A percentile compares a stretch with the other conserved stretches of the same genome.
Conservation (phyloP, 1,140 invertebrate genomes). For the Meteorus sp. region DNA sequence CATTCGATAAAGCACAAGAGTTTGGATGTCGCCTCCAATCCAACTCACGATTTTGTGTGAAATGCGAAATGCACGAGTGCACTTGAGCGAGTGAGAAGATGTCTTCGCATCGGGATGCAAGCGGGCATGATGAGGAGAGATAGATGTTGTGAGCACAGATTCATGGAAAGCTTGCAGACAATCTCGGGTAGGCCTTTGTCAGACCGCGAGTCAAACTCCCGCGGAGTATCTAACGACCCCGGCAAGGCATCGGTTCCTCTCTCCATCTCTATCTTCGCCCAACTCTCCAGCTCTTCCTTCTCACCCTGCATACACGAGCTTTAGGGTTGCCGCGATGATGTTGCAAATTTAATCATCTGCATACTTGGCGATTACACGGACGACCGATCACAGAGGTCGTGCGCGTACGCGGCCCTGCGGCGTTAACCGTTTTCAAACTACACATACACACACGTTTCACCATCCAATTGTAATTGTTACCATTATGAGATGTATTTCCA, state of each 20-base stretch:
- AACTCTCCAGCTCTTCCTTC: neutral
- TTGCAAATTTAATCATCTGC: slow-evolving; percentile 63
- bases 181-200: slow-evolving; percentile 41
- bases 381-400: slow-evolving; percentile 58
- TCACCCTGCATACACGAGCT: slow-evolving; percentile 37
- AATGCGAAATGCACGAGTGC: too few species aligned
- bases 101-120: neutral
- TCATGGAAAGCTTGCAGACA: too few species aligned
- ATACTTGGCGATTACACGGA: slow-evolving; percentile 61
- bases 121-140: neutral
- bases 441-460: neutral
- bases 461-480: slow-evolving; percentile 20
- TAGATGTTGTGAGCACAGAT: neutral
- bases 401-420: slow-evolving; percentile 32
- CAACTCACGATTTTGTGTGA: too few species aligned
- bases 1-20: too few species aligned
- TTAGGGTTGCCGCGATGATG: slow-evolving; percentile 57
- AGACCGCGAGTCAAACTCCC: slow-evolving; percentile 48
- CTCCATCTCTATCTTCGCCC: too few species aligned
- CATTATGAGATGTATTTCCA: slow-evolving; percentile 10
- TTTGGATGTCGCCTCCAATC: too few species aligned
- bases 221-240: slow-evolving; percentile 39
- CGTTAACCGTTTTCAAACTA: slow-evolving; percentile 1
- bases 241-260: too few species aligned
- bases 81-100: neutral